phyloP scores from a whole-genome alignment of 1,140 invertebrate genomes.

The Polypedilum pembai region DNA sequence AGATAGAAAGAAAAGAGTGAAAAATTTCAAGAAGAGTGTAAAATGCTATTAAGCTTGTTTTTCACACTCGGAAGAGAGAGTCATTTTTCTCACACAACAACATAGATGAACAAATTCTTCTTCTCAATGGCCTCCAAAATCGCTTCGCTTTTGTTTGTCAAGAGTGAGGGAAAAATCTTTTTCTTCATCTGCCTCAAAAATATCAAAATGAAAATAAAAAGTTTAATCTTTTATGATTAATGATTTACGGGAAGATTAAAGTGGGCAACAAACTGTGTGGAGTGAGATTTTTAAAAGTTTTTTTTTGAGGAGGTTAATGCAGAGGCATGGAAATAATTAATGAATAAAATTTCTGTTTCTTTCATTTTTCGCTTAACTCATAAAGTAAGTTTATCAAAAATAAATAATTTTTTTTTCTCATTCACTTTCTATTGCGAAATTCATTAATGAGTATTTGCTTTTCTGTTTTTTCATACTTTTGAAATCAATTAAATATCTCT shows the following conservation, averaged over 20 bases:
- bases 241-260: background rate
- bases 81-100: too few relatives aligned
- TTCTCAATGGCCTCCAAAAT: too few relatives aligned
- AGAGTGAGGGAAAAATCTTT: background rate
- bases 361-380: background rate
- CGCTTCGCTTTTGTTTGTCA: background rate
- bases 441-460: too few relatives aligned
- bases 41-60: too few relatives aligned
- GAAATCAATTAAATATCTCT: too few relatives aligned
- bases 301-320: background rate
- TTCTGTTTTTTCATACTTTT: too few relatives aligned
- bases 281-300: background rate
- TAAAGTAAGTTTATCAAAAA: background rate
- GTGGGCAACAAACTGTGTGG: background rate
- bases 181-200: background rate
- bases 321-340: constrained; percentile 3
- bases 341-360: constrained; percentile 5
- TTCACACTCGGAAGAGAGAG: too few relatives aligned
- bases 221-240: constrained; percentile 19
- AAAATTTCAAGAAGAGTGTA: too few relatives aligned
- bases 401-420: background rate
- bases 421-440: background rate
- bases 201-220: background rate
- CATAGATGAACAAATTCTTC: too few relatives aligned
- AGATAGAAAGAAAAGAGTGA: too few relatives aligned